phyloP scores from a whole-genome alignment of 2,113 vertebrate genomes.

The Melierax canorus region DNA sequence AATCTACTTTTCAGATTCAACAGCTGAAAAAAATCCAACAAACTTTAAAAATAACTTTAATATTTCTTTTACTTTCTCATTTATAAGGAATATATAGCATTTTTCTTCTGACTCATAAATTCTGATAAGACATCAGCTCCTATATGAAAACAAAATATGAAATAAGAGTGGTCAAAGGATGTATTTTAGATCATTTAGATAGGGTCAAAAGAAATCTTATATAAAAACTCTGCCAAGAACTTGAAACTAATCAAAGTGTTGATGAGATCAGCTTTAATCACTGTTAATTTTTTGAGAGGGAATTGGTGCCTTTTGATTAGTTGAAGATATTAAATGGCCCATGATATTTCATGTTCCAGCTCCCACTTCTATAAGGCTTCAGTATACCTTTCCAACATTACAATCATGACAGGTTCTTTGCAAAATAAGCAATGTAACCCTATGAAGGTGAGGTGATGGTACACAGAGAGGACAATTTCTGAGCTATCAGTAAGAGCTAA shows the following conservation, averaged over 20 bases:
- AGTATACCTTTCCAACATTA: neutral
- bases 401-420: neutral
- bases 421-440: neutral
- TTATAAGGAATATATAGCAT: neutral
- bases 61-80: neutral
- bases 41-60: neutral
- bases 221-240: neutral
- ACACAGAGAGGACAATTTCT: neutral
- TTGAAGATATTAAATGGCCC: neutral
- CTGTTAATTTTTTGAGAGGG: neutral
- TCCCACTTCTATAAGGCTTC: neutral
- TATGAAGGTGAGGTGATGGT: neutral
- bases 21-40: neutral
- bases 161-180: neutral
- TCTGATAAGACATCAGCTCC: neutral
- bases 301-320: neutral
- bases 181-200: neutral
- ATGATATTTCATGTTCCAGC: neutral
- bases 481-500: neutral
- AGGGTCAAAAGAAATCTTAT: neutral
- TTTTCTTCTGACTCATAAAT: neutral
- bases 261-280: neutral
- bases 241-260: neutral
- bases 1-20: neutral
- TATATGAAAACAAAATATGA: neutral